Evolutionary conservation across 2,888 invertebrate genomes (phyloP).

Genomic region (Physocephala rufipes): DNA sequence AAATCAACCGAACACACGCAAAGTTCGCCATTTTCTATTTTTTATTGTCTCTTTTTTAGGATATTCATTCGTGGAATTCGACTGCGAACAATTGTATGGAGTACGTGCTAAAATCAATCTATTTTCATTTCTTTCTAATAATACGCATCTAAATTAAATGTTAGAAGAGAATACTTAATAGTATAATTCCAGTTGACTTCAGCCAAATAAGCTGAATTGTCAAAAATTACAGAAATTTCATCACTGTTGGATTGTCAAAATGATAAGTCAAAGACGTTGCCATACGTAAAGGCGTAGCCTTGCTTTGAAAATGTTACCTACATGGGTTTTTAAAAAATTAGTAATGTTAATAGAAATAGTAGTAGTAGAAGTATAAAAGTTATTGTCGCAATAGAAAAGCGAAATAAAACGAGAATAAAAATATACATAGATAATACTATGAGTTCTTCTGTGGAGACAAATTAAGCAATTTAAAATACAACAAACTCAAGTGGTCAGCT

Average conservation of each 20-base stretch:
- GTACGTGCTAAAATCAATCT: constrained; percentile 7
- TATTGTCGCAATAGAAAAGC: too few species aligned
- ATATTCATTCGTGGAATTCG: constrained; percentile 15
- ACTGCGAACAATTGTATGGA: neutral
- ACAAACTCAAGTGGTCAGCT: too few species aligned
- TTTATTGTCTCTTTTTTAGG: constrained; percentile 46
- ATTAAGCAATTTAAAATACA: too few species aligned
- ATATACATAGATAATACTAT: too few species aligned
- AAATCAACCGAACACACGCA: constrained; percentile 53
- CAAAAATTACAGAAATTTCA: neutral
- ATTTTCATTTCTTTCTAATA: neutral
- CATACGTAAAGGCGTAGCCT: too few species aligned
- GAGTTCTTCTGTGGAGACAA: too few species aligned
- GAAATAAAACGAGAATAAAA: too few species aligned
- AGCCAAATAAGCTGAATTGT: neutral
- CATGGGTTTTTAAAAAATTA: too few species aligned
- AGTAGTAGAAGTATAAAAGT: too few species aligned
- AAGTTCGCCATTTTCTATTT: constrained; percentile 57
- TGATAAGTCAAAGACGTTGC: neutral
- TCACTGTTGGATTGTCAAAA: neutral
- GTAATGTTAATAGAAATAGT: too few species aligned
- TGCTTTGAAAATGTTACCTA: too few species aligned
- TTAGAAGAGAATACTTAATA: neutral
- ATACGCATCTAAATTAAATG: neutral
- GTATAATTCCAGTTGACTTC: neutral